phyloP scores from a whole-genome alignment of 2,888 invertebrate genomes.

The Pterostichus niger region DNA sequence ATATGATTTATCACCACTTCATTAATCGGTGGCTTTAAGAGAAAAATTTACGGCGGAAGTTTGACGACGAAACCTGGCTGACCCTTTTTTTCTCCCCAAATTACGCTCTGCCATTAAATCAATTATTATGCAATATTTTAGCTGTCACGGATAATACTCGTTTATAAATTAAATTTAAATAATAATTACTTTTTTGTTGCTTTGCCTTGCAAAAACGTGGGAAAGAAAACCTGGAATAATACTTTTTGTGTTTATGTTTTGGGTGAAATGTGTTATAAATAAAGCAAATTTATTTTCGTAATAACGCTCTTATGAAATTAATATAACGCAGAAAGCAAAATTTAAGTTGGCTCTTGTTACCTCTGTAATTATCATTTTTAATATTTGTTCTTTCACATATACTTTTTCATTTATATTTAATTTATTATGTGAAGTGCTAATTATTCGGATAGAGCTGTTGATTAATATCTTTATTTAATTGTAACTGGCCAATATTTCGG shows the following conservation, averaged over 20 bases:
- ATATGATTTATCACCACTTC: conserved; percentile 54
- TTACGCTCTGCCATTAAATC: conserved; percentile 37
- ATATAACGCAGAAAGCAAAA: not conserved
- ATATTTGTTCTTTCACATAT: not conserved
- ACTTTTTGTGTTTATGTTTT: conserved; percentile 4
- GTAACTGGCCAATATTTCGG: too few relatives aligned
- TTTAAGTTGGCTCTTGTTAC: not conserved
- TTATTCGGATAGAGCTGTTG: too few relatives aligned
- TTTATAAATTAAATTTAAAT: conserved; percentile 41
- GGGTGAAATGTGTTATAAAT: not conserved
- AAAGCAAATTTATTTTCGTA: conserved; percentile 7
- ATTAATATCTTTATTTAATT: too few relatives aligned
- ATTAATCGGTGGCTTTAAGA: conserved; percentile 50
- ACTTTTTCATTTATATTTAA: too few relatives aligned
- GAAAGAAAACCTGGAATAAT: not conserved
- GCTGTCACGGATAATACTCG: conserved; percentile 15
- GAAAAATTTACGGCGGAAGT: conserved; percentile 55
- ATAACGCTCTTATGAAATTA: conserved; percentile 7
- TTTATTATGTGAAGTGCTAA: too few relatives aligned
- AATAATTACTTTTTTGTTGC: conserved; percentile 30
- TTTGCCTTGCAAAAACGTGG: not conserved
- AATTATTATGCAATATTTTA: conserved; percentile 41
- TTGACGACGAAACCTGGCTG: conserved; percentile 20
- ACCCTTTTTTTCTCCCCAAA: conserved; percentile 10
- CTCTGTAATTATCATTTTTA: not conserved